These are phyloP conservation scores for Agonopterix heracliana DNA, from an alignment of 2,888 invertebrate species.

Conservation along the genomic window DNA sequence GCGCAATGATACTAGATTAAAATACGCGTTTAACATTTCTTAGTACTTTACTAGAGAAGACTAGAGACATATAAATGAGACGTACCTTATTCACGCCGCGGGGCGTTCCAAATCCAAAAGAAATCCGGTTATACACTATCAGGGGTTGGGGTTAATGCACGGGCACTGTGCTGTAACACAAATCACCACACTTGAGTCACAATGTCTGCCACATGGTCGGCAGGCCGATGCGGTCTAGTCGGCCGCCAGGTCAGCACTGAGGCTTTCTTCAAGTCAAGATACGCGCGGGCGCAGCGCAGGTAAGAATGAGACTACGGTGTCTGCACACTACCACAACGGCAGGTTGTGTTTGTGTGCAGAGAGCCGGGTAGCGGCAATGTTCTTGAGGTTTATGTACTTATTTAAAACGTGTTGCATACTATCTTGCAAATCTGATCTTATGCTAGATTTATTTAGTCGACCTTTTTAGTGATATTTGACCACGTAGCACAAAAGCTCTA, in stretches of 20 bases:
- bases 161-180: constrained; percentile 65
- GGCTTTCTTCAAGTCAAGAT: constrained; percentile 65
- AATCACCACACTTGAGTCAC: constrained; percentile 69
- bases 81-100: constrained; percentile 63
- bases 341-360: constrained; percentile 27
- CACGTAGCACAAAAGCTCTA: too few relatives aligned
- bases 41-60: constrained; percentile 22
- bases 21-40: constrained; percentile 22
- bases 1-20: constrained; percentile 24
- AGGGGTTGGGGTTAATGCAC: constrained; percentile 71
- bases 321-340: constrained; percentile 30
- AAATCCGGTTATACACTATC: constrained; percentile 73
- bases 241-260: constrained; percentile 72
- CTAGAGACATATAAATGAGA: constrained; percentile 17
- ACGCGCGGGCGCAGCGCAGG: constrained; percentile 54
- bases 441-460: too few relatives aligned
- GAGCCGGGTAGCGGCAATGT: not conserved
- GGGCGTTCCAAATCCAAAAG: constrained; percentile 51
- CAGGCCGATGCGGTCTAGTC: constrained; percentile 63
- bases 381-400: not conserved
- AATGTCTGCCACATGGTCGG: constrained; percentile 59
- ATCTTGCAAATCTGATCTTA: too few relatives aligned
- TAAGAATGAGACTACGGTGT: constrained; percentile 56
- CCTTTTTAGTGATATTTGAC: too few relatives aligned
- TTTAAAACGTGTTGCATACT: not conserved